Percentiles rank a stretch among this genome's conserved stretches.
Evolutionary conservation across 64 coral and sea anemone species (phyloP).

Genomic region (Pocillopora verrucosa): DNA sequence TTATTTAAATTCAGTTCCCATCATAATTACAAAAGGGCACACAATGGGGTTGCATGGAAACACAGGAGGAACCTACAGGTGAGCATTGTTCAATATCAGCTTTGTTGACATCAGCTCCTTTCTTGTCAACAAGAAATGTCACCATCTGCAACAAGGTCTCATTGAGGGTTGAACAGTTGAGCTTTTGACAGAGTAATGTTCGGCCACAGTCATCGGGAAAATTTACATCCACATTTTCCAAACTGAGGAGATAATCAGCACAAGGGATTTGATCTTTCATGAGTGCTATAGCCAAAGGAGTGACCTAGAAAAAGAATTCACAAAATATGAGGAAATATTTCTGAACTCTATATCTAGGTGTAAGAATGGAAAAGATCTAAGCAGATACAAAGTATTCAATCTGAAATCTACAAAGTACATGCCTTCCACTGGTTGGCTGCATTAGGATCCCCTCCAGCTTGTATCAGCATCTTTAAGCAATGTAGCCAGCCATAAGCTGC

Average conservation of each 20-base stretch:
- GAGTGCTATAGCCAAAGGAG: constrained; percentile 70
- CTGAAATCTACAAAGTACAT: not conserved
- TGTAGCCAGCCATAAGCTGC: constrained; percentile 92
- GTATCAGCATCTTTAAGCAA: constrained; percentile 73
- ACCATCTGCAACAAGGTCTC: constrained; percentile 39
- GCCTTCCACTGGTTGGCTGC: constrained; percentile 82
- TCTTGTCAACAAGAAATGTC: constrained; percentile 67
- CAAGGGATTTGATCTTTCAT: constrained; percentile 86
- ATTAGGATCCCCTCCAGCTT: constrained; percentile 80
- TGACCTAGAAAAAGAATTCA: constrained; percentile 35
- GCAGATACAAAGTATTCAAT: too few relatives aligned
- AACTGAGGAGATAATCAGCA: constrained; percentile 74
- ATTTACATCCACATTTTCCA: constrained; percentile 84
- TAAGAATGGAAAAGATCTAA: too few relatives aligned
- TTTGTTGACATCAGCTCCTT: constrained; percentile 77
- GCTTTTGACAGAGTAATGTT: constrained; percentile 77
- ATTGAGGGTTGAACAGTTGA: constrained; percentile 29
- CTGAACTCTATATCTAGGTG: too few relatives aligned
- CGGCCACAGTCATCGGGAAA: constrained; percentile 77
- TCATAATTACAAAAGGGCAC: too few relatives aligned
- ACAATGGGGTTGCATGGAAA: too few relatives aligned
- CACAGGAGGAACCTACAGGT: constrained; percentile 34
- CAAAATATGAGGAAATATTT: not conserved
- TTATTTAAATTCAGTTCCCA: not conserved
- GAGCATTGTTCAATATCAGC: constrained; percentile 78